A percentile compares a stretch with the other conserved stretches of the same genome.
Conservation (phyloP, 2,888 invertebrate species). For the Cheilosia vulpina region DNA sequence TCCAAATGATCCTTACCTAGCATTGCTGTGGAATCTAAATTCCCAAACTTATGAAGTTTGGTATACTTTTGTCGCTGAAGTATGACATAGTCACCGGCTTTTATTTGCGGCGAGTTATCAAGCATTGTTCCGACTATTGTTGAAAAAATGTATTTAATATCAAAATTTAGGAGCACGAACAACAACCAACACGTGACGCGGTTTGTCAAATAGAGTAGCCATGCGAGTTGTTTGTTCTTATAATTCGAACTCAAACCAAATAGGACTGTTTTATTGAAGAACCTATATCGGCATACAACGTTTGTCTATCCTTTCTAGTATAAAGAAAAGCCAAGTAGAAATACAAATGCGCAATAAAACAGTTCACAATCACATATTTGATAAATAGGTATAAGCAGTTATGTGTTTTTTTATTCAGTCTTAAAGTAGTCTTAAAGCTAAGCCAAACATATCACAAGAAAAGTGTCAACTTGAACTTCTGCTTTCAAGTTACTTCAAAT, state of each 20-base stretch:
- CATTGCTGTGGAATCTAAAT: constrained; percentile 86
- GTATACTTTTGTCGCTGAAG: constrained; percentile 91
- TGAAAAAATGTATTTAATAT: background rate
- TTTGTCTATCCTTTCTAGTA: too few species aligned
- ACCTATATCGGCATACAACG: too few species aligned
- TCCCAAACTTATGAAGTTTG: constrained; percentile 90
- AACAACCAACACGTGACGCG: constrained; percentile 51
- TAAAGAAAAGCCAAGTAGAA: too few species aligned
- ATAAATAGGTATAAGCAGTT: too few species aligned
- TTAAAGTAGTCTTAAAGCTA: too few species aligned
- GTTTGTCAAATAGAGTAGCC: constrained; percentile 3
- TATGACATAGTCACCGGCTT: constrained; percentile 89
- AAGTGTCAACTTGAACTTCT: too few species aligned
- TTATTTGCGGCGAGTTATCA: constrained; percentile 83
- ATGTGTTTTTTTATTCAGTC: too few species aligned
- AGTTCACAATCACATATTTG: too few species aligned
- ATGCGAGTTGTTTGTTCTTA: constrained; percentile 6
- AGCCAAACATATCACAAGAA: too few species aligned
- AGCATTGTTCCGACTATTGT: constrained; percentile 40
- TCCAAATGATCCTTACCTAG: constrained; percentile 89
- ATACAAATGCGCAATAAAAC: too few species aligned
- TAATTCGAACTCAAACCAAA: background rate
- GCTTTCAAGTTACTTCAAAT: too few species aligned
- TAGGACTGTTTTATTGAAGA: too few species aligned
- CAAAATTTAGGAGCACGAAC: constrained; percentile 10